These are phyloP conservation scores for Drosophila quadrilineata DNA, from an alignment of 1,140 invertebrate genomes.

Conservation along the genomic window DNA sequence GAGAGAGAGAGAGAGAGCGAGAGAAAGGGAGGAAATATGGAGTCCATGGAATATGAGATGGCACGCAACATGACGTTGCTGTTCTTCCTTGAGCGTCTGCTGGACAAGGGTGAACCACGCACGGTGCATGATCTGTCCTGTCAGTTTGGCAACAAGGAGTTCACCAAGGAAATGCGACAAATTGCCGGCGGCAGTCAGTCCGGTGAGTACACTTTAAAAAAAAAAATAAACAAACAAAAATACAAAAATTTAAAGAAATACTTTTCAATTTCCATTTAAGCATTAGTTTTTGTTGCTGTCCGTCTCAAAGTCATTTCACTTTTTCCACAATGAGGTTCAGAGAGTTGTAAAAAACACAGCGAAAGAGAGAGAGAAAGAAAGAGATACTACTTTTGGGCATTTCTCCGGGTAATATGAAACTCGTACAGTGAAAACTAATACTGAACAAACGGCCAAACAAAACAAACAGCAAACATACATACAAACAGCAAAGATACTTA, in stretches of 20 bases:
- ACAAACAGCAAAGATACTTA: slow-evolving; percentile 22
- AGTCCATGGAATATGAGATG: slow-evolving; percentile 95
- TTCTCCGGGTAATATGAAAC: slow-evolving; percentile 42
- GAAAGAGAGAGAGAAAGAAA: not conserved
- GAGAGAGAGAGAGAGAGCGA: too few relatives aligned
- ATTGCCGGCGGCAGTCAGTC: slow-evolving; percentile 97
- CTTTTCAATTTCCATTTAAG: too few relatives aligned
- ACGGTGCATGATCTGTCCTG: slow-evolving; percentile 97
- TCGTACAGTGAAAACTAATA: slow-evolving; percentile 43
- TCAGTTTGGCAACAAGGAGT: slow-evolving; percentile 97
- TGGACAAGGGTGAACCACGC: slow-evolving; percentile 96
- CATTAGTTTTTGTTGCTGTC: too few relatives aligned
- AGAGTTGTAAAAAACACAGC: too few relatives aligned
- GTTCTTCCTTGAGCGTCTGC: slow-evolving; percentile 96
- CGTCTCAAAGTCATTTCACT: slow-evolving; percentile 14
- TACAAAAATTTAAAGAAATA: too few relatives aligned
- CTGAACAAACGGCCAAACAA: slow-evolving; percentile 33
- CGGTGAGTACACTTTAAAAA: slow-evolving; percentile 78
- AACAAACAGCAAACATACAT: too few relatives aligned
- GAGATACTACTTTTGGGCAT: not conserved
- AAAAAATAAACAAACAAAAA: not conserved
- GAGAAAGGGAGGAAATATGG: slow-evolving; percentile 89
- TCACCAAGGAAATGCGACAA: slow-evolving; percentile 97
- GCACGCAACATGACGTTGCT: slow-evolving; percentile 96
- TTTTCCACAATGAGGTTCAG: not conserved